Percentiles rank a stretch among this genome's conserved stretches.
These are phyloP conservation scores for Globodera rostochiensis DNA, from an alignment of 1,140 invertebrate genomes.

Conservation along the genomic window DNA sequence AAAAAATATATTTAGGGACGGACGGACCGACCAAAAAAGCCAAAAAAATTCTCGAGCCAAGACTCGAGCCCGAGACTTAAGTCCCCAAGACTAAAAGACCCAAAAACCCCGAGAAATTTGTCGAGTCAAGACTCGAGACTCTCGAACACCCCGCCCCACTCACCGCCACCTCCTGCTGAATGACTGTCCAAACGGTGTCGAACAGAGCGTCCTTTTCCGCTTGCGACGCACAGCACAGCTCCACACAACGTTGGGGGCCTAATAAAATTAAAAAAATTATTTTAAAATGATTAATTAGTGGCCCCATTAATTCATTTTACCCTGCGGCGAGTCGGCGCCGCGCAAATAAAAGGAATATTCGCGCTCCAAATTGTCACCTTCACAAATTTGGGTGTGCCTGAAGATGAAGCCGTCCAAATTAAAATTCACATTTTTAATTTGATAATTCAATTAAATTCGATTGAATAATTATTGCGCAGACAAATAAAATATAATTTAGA, in stretches of 20 bases:
- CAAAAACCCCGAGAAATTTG: too few relatives aligned
- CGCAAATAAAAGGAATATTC: constrained; percentile 72
- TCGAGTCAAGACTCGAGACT: too few relatives aligned
- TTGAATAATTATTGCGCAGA: too few relatives aligned
- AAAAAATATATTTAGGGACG: not conserved
- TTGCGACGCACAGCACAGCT: constrained; percentile 65
- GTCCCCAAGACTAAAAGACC: too few relatives aligned
- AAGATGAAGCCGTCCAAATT: not conserved
- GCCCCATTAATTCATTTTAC: not conserved
- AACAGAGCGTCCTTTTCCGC: constrained; percentile 70
- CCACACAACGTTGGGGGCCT: constrained; percentile 69
- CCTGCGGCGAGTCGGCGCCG: constrained; percentile 69
- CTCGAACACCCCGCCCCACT: too few relatives aligned
- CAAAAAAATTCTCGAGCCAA: too few relatives aligned
- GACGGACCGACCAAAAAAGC: not conserved
- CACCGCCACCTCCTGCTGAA: constrained; percentile 15
- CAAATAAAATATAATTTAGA: too few relatives aligned
- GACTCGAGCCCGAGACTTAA: too few relatives aligned
- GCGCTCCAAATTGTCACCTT: constrained; percentile 72
- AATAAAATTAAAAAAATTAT: constrained; percentile 40
- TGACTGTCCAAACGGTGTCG: constrained; percentile 63
- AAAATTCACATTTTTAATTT: not conserved
- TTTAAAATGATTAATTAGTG: too few relatives aligned
- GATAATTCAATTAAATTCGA: too few relatives aligned
- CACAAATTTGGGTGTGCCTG: constrained; percentile 64